phyloP scores from a whole-genome alignment of 2,888 invertebrate species.

The Drosophila longiperda region DNA sequence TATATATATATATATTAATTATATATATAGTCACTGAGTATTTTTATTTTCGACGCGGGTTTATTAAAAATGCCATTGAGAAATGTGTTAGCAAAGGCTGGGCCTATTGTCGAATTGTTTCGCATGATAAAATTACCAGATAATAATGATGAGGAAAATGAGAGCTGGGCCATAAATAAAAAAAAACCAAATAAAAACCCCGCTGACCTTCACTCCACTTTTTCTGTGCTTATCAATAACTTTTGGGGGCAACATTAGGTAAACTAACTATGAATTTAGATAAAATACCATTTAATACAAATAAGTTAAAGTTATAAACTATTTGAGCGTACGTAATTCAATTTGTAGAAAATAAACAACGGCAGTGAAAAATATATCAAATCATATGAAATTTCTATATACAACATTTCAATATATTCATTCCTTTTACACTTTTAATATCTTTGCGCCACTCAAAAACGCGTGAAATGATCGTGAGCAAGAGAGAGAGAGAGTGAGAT shows the following conservation, averaged over 20 bases:
- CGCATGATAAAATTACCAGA: constrained; percentile 26
- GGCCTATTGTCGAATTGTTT: constrained; percentile 9
- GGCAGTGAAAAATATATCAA: not conserved
- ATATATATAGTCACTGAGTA: not conserved
- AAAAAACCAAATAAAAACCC: not conserved
- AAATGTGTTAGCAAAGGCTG: constrained; percentile 39
- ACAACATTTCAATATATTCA: not conserved
- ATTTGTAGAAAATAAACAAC: not conserved
- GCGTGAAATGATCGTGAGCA: constrained; percentile 26
- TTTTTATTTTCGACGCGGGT: constrained; percentile 14
- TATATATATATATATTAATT: not conserved
- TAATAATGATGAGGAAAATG: constrained; percentile 12
- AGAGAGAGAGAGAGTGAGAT: not conserved
- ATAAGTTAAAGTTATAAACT: constrained; percentile 10
- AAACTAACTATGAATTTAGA: constrained; percentile 28
- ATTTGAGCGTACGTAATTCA: constrained; percentile 2
- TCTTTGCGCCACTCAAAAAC: constrained; percentile 12
- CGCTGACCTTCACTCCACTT: constrained; percentile 1
- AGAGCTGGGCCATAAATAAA: not conserved
- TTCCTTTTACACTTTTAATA: not conserved
- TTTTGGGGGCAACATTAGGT: constrained; percentile 11
- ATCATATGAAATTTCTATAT: not conserved
- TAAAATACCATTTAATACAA: constrained; percentile 12
- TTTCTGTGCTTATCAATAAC: not conserved
- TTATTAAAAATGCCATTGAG: constrained; percentile 19